These are phyloP conservation scores for Brachionus asplanchnoidis DNA, from an alignment of 1,140 invertebrate species.

Conservation along the genomic window DNA sequence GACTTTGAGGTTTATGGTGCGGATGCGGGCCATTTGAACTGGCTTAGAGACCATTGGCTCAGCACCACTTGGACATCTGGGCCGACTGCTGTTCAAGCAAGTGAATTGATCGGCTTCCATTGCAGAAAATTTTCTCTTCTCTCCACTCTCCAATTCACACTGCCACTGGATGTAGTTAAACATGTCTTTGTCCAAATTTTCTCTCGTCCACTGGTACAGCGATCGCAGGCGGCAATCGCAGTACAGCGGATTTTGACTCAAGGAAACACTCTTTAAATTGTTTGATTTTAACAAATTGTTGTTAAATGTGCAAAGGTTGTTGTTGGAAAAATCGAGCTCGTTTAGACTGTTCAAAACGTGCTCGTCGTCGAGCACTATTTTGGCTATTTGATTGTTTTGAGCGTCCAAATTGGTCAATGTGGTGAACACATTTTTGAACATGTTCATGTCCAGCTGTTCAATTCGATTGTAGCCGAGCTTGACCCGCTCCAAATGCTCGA, in stretches of 20 bases:
- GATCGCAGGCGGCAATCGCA: neutral
- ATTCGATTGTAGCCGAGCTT: constrained; percentile 10
- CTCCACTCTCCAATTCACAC: neutral
- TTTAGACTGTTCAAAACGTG: neutral
- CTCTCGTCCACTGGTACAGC: constrained; percentile 5
- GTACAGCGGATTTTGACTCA: constrained; percentile 14
- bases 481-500: neutral
- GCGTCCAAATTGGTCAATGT: neutral
- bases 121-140: neutral
- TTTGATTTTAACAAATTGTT: neutral
- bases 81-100: neutral
- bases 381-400: neutral
- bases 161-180: constrained; percentile 34
- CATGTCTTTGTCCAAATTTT: neutral
- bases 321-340: constrained; percentile 7
- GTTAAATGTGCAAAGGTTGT: constrained; percentile 8
- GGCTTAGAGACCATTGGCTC: neutral
- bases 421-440: neutral
- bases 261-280: neutral
- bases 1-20: neutral
- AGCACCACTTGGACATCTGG: neutral
- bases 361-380: neutral
- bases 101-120: neutral
- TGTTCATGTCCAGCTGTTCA: neutral
- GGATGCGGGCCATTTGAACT: neutral